These are phyloP conservation scores for Cricetomys ansorgei DNA, from an alignment of 2,113 vertebrate genomes.

Conservation along the genomic window DNA sequence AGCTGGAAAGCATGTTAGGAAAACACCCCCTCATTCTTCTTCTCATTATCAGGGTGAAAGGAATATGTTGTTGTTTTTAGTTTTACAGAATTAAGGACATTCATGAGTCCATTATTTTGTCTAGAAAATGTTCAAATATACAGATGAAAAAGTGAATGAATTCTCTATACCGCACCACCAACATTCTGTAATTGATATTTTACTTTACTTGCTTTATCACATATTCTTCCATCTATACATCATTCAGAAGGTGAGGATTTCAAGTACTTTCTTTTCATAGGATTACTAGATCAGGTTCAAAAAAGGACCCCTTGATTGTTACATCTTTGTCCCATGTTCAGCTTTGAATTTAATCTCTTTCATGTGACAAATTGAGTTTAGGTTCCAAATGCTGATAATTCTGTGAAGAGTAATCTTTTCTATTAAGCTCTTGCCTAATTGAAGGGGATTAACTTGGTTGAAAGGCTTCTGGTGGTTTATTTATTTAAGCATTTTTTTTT, in stretches of 20 bases:
- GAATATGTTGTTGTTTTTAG: background rate
- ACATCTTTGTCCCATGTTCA: conserved; percentile 33
- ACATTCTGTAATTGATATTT: conserved; percentile 45
- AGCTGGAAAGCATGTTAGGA: background rate
- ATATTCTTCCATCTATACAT: background rate
- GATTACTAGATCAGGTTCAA: background rate
- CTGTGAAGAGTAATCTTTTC: conserved; percentile 55
- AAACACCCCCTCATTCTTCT: background rate
- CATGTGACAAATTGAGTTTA: conserved; percentile 56
- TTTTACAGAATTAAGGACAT: background rate
- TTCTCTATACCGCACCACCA: background rate
- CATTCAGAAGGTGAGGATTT: conserved; percentile 29
- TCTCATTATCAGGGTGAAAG: conserved; percentile 17
- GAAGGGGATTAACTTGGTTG: conserved; percentile 57
- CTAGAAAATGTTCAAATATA: conserved; percentile 18
- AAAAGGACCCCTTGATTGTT: conserved; percentile 21
- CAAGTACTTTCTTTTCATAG: background rate
- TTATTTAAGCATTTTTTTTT: conserved; percentile 63
- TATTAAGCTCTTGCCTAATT: conserved; percentile 63
- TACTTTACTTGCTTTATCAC: conserved; percentile 37
- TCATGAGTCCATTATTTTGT: conserved; percentile 31
- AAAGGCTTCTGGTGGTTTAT: conserved; percentile 63
- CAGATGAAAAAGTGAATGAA: background rate
- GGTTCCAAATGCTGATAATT: conserved; percentile 64
- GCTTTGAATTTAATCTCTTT: conserved; percentile 61